These are phyloP conservation scores for Drosophila colorata DNA, from an alignment of 2,888 invertebrate genomes.

Conservation along the genomic window DNA sequence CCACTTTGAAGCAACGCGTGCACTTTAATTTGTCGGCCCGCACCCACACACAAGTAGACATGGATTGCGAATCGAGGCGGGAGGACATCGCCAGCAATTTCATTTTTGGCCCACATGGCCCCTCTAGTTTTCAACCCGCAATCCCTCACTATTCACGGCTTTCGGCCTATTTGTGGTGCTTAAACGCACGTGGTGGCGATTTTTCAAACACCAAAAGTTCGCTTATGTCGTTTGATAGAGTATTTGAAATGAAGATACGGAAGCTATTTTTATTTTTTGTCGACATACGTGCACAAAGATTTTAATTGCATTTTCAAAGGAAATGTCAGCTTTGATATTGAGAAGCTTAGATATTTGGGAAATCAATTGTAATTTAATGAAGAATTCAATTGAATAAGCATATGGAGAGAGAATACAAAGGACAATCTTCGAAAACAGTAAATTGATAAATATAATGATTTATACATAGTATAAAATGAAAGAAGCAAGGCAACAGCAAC, in stretches of 20 bases:
- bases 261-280: neutral
- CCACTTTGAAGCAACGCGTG: slow-evolving; percentile 35
- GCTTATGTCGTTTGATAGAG: slow-evolving; percentile 7
- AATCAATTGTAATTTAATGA: neutral
- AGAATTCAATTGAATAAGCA: neutral
- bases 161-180: slow-evolving; percentile 42
- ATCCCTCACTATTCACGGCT: slow-evolving; percentile 31
- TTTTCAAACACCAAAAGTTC: slow-evolving; percentile 19
- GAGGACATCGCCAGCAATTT: slow-evolving; percentile 33
- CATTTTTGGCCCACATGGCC: slow-evolving; percentile 25
- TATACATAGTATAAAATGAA: no score
- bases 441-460: neutral
- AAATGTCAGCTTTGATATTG: slow-evolving; percentile 1
- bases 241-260: slow-evolving; percentile 5
- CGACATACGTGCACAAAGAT: neutral
- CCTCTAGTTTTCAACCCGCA: neutral
- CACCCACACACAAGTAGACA: slow-evolving; percentile 17
- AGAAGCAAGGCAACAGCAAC: no score
- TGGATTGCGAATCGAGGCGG: slow-evolving; percentile 22
- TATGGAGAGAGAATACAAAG: neutral
- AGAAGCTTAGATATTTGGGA: neutral
- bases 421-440: neutral
- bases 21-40: slow-evolving; percentile 56
- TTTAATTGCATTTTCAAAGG: slow-evolving; percentile 26
- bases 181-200: slow-evolving; percentile 41